phyloP scores from a whole-genome alignment of 1,140 invertebrate species.

The Lucilia cuprina region DNA sequence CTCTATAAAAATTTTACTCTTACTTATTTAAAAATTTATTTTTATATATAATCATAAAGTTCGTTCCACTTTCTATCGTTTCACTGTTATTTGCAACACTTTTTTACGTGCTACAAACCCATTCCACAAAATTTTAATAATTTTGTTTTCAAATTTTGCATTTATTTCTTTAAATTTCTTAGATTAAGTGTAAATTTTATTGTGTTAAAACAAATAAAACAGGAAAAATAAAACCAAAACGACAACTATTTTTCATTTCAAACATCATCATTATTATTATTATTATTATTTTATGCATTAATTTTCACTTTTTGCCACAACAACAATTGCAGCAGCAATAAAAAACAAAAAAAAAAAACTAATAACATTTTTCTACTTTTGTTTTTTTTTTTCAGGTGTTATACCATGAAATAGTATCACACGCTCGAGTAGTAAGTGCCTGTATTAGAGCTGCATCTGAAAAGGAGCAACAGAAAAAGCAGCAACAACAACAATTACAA shows the following conservation, averaged over 20 bases:
- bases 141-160: background rate
- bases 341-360: background rate
- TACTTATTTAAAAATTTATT: background rate
- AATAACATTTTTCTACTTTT: conserved; percentile 1
- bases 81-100: background rate
- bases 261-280: background rate
- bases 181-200: conserved; percentile 1
- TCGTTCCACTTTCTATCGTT: conserved; percentile 29
- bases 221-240: background rate
- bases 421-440: conserved; percentile 74
- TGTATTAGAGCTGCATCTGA: conserved; percentile 65
- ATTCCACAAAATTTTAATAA: background rate
- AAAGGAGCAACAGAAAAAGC: conserved; percentile 48
- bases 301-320: conserved; percentile 18
- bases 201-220: background rate
- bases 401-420: conserved; percentile 76
- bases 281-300: conserved; percentile 13
- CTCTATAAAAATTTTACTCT: too few species aligned
- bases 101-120: too few species aligned
- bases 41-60: background rate
- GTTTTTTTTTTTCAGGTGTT: conserved; percentile 68
- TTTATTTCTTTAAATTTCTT: background rate
- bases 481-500: conserved; percentile 45
- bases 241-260: background rate
- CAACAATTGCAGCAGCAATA: background rate